Percentiles rank a stretch among this genome's conserved stretches.
phyloP scores from a whole-genome alignment of 2,888 invertebrate species.

The Patella depressa region DNA sequence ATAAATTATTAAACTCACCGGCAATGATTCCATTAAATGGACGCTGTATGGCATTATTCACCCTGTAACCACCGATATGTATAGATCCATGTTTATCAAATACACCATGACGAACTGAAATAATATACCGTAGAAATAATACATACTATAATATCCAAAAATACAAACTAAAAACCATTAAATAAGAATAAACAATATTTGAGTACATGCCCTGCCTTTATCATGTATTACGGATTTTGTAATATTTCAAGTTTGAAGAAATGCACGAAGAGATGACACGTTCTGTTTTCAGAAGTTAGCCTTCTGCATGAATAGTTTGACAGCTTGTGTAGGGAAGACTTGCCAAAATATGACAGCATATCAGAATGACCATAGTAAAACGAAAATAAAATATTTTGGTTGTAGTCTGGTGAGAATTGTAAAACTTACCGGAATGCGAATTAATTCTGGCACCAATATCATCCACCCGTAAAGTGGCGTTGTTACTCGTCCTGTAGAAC shows the following conservation, averaged over 20 bases:
- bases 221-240: no score
- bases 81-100: constrained; percentile 56
- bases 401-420: no score
- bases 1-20: constrained; percentile 44
- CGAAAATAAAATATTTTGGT: no score
- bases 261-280: no score
- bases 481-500: constrained; percentile 57
- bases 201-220: no score
- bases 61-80: constrained; percentile 57
- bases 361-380: no score
- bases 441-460: constrained; percentile 33
- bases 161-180: background rate
- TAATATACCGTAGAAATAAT: background rate
- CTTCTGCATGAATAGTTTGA: no score
- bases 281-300: no score
- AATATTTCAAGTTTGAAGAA: no score
- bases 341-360: no score
- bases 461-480: constrained; percentile 63
- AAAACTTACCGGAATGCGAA: constrained; percentile 26
- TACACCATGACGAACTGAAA: constrained; percentile 42
- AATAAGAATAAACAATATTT: no score
- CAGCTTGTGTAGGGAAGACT: no score
- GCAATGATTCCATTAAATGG: constrained; percentile 67
- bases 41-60: constrained; percentile 36
- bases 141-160: background rate